phyloP scores from a whole-genome alignment of 2,888 invertebrate species.

The Platycnemis pennipes region DNA sequence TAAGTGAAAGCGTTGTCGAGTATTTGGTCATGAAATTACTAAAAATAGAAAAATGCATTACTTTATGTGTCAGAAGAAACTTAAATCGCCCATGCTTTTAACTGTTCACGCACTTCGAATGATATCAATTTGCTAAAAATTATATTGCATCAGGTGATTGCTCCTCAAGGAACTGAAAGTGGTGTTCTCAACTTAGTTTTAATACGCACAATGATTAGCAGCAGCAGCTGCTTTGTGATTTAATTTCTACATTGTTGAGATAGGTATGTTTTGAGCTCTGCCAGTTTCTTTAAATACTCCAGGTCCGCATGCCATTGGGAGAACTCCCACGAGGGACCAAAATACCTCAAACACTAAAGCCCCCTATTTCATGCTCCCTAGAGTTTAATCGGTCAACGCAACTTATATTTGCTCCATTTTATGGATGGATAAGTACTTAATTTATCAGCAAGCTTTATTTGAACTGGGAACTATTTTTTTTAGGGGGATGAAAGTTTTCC shows the following conservation, averaged over 20 bases:
- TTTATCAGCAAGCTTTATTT: background rate
- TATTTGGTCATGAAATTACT: background rate
- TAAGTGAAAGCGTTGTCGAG: background rate
- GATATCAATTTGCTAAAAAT: background rate
- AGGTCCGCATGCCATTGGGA: background rate
- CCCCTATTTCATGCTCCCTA: background rate
- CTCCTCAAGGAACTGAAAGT: background rate
- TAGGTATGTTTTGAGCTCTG: background rate
- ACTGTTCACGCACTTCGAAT: background rate
- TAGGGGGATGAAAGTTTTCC: background rate
- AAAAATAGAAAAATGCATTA: too few species aligned
- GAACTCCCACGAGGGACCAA: background rate
- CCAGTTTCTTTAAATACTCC: background rate
- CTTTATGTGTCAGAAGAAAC: background rate
- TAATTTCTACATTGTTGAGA: background rate
- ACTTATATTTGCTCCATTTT: background rate
- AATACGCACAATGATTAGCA: too few species aligned
- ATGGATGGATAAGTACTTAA: background rate
- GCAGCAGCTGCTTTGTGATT: background rate
- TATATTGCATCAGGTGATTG: background rate
- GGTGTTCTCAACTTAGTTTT: too few species aligned
- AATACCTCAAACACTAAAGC: background rate
- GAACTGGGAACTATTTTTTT: background rate
- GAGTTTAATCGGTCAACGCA: background rate
- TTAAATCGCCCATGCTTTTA: background rate